A percentile compares a stretch with the other conserved stretches of the same genome.
Evolutionary conservation across 2,113 vertebrate genomes (phyloP).

Genomic region (Corapipo altera): DNA sequence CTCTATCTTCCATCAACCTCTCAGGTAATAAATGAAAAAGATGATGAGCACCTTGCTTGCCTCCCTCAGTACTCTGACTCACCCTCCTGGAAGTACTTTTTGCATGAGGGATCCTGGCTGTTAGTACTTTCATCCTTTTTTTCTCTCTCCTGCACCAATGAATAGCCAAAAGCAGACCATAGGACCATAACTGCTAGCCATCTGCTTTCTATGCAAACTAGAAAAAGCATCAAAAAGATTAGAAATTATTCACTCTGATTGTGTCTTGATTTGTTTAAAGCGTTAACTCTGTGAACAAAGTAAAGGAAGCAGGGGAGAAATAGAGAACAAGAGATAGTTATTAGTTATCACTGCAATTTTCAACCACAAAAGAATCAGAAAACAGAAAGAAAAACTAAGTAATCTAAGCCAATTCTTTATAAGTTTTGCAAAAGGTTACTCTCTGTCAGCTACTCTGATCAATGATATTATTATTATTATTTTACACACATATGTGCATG

Average conservation of each 20-base stretch:
- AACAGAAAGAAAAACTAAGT: background rate
- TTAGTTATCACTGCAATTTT: background rate
- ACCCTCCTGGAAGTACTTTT: constrained; percentile 15
- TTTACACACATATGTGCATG: background rate
- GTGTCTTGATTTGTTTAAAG: constrained; percentile 15
- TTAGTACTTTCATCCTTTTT: background rate
- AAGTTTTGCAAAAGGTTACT: background rate
- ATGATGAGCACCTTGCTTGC: constrained; percentile 13
- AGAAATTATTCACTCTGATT: background rate
- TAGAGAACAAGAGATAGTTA: background rate
- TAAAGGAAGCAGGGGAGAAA: background rate
- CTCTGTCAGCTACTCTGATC: background rate
- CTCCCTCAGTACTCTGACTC: constrained; percentile 50
- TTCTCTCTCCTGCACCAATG: constrained; percentile 27
- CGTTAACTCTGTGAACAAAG: background rate
- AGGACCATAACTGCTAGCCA: constrained; percentile 34
- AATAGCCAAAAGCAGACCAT: constrained; percentile 17
- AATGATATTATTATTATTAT: background rate
- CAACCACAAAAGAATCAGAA: background rate
- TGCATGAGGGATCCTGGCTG: constrained; percentile 2
- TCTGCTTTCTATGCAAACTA: constrained; percentile 43
- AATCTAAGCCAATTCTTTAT: background rate
- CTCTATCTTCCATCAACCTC: constrained; percentile 49
- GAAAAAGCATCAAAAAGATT: background rate
- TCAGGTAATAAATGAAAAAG: constrained; percentile 55